phyloP scores from a whole-genome alignment of 2,888 invertebrate species.

The Margaritifera margaritifera region DNA sequence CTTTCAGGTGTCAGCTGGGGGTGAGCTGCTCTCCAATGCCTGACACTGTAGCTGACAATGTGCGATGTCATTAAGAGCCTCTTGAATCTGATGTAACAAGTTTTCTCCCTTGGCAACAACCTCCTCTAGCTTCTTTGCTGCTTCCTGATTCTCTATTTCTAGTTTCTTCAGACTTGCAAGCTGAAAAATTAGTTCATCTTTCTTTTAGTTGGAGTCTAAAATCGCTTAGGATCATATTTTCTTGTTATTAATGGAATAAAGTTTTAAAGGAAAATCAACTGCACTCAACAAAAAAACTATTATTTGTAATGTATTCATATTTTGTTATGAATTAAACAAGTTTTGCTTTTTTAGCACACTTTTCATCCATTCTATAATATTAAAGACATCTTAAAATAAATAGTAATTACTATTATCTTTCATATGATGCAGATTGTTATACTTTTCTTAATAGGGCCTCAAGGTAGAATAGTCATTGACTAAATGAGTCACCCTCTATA shows the following conservation, averaged over 20 bases:
- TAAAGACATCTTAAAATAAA: no score
- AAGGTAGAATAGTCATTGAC: no score
- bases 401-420: no score
- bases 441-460: no score
- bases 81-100: constrained; percentile 89
- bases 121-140: constrained; percentile 87
- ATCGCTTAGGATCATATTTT: background rate
- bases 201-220: background rate
- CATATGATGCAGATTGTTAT: no score
- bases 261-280: constrained; percentile 1
- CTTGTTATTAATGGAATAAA: background rate
- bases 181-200: constrained; percentile 41
- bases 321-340: no score
- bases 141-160: constrained; percentile 93
- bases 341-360: no score
- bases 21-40: constrained; percentile 50
- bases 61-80: constrained; percentile 89
- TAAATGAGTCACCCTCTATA: no score
- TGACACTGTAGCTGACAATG: constrained; percentile 69
- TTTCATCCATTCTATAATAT: no score
- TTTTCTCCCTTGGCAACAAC: constrained; percentile 90
- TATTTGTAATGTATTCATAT: no score
- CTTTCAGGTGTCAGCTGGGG: constrained; percentile 54
- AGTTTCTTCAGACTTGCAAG: constrained; percentile 75
- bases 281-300: no score